A percentile compares a stretch with the other conserved stretches of the same genome.
Evolutionary conservation across 1,140 invertebrate genomes (phyloP).

Genomic region (Luehdorfia chinensis): DNA sequence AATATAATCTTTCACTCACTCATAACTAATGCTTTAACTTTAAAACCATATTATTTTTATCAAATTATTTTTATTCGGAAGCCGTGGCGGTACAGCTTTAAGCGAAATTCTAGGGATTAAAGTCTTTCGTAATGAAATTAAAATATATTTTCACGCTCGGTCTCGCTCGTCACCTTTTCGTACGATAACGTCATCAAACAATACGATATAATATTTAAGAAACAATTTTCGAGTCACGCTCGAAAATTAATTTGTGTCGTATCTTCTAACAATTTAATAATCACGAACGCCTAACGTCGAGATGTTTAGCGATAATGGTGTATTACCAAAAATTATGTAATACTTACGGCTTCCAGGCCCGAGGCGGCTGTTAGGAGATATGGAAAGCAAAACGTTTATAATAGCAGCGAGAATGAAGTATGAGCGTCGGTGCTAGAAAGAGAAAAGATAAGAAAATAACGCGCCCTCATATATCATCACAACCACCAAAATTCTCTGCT

Average conservation of each 20-base stretch:
- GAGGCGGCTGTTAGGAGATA: conserved; percentile 55
- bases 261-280: background rate
- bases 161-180: conserved; percentile 11
- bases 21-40: background rate
- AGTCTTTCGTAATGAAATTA: conserved; percentile 13
- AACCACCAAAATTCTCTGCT: conserved; percentile 63
- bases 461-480: conserved; percentile 68
- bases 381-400: conserved; percentile 71
- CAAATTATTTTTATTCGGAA: conserved; percentile 14
- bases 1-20: conserved; percentile 4
- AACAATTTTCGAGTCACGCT: conserved; percentile 12
- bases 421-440: conserved; percentile 57
- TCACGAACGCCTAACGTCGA: background rate
- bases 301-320: conserved; percentile 1
- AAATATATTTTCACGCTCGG: conserved; percentile 17
- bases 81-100: conserved; percentile 1
- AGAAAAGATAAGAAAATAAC: conserved; percentile 74
- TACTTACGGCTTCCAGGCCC: conserved; percentile 41
- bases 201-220: conserved; percentile 13
- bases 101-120: conserved; percentile 14
- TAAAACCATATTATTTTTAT: background rate
- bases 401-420: conserved; percentile 66
- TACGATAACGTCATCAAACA: conserved; percentile 12
- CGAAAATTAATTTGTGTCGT: conserved; percentile 6
- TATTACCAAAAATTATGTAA: conserved; percentile 47